Percentiles rank a stretch among this genome's conserved stretches.
phyloP scores from a whole-genome alignment of 2,113 vertebrate genomes.

The Agapornis roseicollis region DNA sequence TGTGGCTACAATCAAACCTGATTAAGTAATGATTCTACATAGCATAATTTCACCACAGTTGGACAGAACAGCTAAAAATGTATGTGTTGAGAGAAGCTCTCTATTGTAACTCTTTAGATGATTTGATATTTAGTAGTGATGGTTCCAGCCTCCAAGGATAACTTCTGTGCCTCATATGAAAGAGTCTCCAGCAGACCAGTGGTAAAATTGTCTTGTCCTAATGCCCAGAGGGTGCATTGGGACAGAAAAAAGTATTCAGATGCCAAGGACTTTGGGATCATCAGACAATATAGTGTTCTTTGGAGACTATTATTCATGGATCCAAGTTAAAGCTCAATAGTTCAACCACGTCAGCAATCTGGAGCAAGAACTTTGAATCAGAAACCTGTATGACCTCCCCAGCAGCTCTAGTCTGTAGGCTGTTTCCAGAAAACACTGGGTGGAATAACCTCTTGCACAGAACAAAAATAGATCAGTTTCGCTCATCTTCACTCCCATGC shows the following conservation, averaged over 20 bases:
- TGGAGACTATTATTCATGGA: neutral
- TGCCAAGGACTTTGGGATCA: neutral
- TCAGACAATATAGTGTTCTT: neutral
- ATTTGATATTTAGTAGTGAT: neutral
- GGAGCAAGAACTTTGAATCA: neutral
- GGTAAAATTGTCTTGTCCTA: neutral
- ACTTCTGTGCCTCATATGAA: neutral
- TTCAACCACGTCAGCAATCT: neutral
- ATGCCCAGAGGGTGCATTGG: neutral
- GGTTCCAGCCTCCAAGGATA: neutral
- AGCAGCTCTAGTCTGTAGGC: neutral
- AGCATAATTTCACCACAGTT: conserved; percentile 31
- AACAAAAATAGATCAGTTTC: conserved; percentile 9
- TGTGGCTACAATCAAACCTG: conserved; percentile 62
- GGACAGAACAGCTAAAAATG: conserved; percentile 44
- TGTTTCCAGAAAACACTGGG: neutral
- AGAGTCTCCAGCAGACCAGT: neutral
- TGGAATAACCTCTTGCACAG: neutral
- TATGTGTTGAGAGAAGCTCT: neutral
- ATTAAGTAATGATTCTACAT: conserved; percentile 62
- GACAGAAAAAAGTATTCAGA: neutral
- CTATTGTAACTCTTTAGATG: neutral
- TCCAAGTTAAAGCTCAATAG: neutral
- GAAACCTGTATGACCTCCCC: neutral
- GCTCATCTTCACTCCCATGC: neutral